These are phyloP conservation scores for Nomada ferruginata DNA, from an alignment of 2,888 invertebrate genomes.

Conservation along the genomic window DNA sequence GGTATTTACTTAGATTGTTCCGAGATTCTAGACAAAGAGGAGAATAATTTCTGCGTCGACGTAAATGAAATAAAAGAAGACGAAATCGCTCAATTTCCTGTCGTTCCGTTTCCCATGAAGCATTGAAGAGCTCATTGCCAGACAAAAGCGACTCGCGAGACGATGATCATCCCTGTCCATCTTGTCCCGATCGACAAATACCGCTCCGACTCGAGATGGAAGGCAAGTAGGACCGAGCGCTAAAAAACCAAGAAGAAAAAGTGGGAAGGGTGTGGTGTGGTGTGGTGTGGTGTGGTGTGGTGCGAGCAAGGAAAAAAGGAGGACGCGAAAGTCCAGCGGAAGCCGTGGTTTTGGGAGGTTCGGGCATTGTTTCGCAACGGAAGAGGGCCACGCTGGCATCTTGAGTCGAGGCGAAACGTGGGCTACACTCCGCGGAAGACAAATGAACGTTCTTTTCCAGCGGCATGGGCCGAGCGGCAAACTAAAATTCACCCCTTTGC, in stretches of 20 bases:
- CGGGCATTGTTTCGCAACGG: slow-evolving; percentile 46
- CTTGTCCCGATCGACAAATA: slow-evolving; percentile 28
- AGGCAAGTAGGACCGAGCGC: background rate
- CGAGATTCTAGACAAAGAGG: slow-evolving; percentile 8
- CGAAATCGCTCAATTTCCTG: slow-evolving; percentile 34
- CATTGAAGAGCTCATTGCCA: slow-evolving; percentile 31
- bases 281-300: no score
- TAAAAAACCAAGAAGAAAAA: background rate
- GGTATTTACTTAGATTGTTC: slow-evolving; percentile 16
- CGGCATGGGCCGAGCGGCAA: slow-evolving; percentile 34
- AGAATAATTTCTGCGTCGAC: slow-evolving; percentile 31
- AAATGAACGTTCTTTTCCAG: slow-evolving; percentile 48
- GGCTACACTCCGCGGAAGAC: slow-evolving; percentile 33
- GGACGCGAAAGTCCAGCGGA: slow-evolving; percentile 10
- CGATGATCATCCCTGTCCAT: slow-evolving; percentile 23
- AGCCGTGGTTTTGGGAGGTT: slow-evolving; percentile 27
- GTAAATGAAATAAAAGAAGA: slow-evolving; percentile 30
- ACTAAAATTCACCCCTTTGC: slow-evolving; percentile 28
- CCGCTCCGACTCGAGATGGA: slow-evolving; percentile 14
- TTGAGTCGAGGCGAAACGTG: slow-evolving; percentile 45
- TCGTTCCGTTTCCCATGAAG: slow-evolving; percentile 38
- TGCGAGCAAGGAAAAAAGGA: background rate
- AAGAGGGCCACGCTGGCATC: slow-evolving; percentile 32
- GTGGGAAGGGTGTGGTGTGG: background rate
- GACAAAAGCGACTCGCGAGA: slow-evolving; percentile 43